Evolutionary conservation across 2,797 vertebrate genomes (phyloP), one percentile per base, ranked within the genome.

Genomic region (Takifugu ocellatus): DNA sequence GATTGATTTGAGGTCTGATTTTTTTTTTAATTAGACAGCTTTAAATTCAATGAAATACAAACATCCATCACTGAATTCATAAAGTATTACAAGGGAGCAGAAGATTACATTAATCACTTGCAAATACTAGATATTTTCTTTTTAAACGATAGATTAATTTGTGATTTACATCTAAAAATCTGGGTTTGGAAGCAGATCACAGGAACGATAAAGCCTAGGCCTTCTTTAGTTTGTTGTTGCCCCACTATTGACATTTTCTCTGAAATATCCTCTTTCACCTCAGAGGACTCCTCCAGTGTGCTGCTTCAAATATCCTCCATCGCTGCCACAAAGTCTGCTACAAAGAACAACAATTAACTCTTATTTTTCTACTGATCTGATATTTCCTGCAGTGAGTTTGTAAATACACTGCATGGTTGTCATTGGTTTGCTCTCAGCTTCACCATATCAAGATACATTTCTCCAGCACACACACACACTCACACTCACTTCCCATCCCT

Each of bases 401-500:
- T 21, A 21, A 21, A 21, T 21, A 21, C 21, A 21, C 21, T 21
- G 21, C 21, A 21, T 21, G 21, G 46, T 65, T 50, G 36, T 52
- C 42, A 26, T 21, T 44, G 47, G n/a, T 42, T 3, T 7, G 11
- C 46, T 45, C 63, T 71, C 61, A 66, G 16, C 7, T 51, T 56
- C 44, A 54, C 24, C 43, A 54, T 6, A 54, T 2, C 25, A 25
- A 21, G 33, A 47, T 26, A 70, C n/a, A 10, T 16, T 15, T 21
- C 21, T 21, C 21, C 1, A 21, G 21, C 21, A 21, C 21, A 21
- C 21, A 21, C 21, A 21, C 21, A 21, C 21, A 21, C 21, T 52
- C 45, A 48, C 39, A 44, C 14, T 51, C 51, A 56, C 53, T 54
- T 48, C 5, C 48, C 24, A 56, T 47, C 51, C 63, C 48, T 54